phyloP scores from a whole-genome alignment of 2,113 vertebrate species.

The Saguinus midas region DNA sequence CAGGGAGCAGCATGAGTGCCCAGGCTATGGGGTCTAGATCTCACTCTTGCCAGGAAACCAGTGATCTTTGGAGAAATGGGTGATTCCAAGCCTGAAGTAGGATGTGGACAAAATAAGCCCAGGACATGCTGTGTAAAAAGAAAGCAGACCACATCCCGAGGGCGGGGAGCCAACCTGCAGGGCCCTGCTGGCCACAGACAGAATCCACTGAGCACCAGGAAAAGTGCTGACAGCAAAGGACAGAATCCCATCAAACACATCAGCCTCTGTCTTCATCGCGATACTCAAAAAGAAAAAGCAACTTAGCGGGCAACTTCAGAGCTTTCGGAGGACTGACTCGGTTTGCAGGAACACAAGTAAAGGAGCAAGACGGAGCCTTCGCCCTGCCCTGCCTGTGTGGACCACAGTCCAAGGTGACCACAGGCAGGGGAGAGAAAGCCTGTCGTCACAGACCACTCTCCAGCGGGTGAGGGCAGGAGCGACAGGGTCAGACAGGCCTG shows the following conservation, averaged over 20 bases:
- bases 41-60: background rate
- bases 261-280: no score
- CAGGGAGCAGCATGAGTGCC: background rate
- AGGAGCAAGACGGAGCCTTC: background rate
- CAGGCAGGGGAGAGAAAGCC: background rate
- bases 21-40: background rate
- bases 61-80: background rate
- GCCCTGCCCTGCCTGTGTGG: background rate
- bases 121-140: no score
- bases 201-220: background rate
- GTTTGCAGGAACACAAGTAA: background rate
- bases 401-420: background rate
- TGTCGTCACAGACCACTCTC: no score
- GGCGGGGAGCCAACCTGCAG: background rate
- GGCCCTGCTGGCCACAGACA: background rate
- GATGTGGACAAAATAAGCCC: background rate
- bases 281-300: background rate
- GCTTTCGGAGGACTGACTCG: background rate
- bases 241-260: background rate
- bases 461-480: background rate
- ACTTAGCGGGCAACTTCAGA: background rate
- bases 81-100: background rate
- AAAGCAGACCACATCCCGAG: background rate
- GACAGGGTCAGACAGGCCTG: background rate
- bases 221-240: background rate